phyloP scores from a whole-genome alignment of 1,140 invertebrate species.

The Nomia melanderi region DNA sequence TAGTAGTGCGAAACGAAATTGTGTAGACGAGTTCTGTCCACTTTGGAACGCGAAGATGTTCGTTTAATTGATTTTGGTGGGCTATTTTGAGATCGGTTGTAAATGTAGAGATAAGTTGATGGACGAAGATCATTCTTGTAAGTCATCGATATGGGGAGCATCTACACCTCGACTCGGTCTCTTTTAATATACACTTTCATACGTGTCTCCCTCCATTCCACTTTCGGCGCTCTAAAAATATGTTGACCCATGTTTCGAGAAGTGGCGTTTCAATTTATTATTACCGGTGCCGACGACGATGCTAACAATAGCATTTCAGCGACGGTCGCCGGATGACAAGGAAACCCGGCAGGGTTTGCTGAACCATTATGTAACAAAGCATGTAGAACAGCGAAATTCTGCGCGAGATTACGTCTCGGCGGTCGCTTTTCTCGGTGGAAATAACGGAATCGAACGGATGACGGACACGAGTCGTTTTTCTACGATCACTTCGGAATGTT shows the following conservation, averaged over 20 bases:
- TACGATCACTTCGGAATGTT: not conserved
- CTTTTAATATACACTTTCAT: slow-evolving; percentile 27
- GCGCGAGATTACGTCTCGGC: slow-evolving; percentile 7
- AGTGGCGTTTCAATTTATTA: slow-evolving; percentile 78
- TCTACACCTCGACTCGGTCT: not conserved
- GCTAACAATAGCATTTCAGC: slow-evolving; percentile 79
- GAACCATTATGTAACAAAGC: slow-evolving; percentile 75
- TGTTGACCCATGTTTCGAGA: slow-evolving; percentile 77
- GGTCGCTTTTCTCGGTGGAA: not conserved
- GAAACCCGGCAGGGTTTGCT: slow-evolving; percentile 72
- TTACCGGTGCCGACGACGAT: slow-evolving; percentile 71
- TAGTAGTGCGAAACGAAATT: no score
- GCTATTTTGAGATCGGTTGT: not conserved
- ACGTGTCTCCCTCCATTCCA: slow-evolving; percentile 40
- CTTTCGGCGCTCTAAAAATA: slow-evolving; percentile 74
- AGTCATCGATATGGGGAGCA: not conserved
- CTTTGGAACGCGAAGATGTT: no score
- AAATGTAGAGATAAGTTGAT: not conserved
- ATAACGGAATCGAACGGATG: not conserved
- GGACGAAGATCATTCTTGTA: no score
- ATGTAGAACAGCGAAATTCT: slow-evolving; percentile 28
- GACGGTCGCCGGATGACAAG: slow-evolving; percentile 57
- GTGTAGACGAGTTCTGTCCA: no score
- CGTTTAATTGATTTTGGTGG: no score
- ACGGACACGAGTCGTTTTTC: not conserved